Percentiles rank a stretch among this genome's conserved stretches.
Conservation (phyloP, 2,888 invertebrate species). For the Escarpia spicata region DNA sequence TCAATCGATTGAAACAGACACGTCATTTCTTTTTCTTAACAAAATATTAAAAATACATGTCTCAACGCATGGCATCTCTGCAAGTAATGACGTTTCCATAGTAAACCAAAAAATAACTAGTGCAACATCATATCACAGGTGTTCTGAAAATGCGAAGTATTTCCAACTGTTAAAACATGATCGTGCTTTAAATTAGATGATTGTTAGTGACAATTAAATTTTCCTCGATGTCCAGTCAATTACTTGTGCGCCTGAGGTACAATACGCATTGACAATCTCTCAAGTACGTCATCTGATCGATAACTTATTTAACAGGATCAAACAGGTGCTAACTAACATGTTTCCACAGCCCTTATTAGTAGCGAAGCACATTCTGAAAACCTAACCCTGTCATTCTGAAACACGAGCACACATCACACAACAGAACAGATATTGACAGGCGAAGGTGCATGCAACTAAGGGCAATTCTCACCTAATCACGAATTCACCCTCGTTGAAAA, state of each 20-base stretch:
- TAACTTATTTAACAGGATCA: neutral
- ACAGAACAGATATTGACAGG: neutral
- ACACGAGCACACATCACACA: neutral
- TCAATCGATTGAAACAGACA: neutral
- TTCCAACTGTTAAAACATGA: no score
- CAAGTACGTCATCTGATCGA: neutral
- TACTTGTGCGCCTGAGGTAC: neutral
- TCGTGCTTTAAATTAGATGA: neutral
- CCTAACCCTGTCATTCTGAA: neutral
- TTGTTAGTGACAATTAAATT: neutral
- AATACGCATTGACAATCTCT: neutral
- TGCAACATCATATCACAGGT: neutral
- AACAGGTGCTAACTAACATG: neutral
- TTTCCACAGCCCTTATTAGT: neutral
- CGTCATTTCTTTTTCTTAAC: neutral
- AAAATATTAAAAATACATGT: neutral
- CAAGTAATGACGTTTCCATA: neutral
- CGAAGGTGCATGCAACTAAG: neutral
- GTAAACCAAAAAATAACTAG: neutral
- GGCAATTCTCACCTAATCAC: neutral
- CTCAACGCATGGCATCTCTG: neutral
- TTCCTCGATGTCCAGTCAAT: neutral
- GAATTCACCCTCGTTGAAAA: neutral
- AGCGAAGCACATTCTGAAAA: conserved; percentile 4
- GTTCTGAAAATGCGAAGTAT: neutral